Base-by-base conservation (phyloP, 64 coral and sea anemone genomes). In the Pocillopora damicornis region DNA sequence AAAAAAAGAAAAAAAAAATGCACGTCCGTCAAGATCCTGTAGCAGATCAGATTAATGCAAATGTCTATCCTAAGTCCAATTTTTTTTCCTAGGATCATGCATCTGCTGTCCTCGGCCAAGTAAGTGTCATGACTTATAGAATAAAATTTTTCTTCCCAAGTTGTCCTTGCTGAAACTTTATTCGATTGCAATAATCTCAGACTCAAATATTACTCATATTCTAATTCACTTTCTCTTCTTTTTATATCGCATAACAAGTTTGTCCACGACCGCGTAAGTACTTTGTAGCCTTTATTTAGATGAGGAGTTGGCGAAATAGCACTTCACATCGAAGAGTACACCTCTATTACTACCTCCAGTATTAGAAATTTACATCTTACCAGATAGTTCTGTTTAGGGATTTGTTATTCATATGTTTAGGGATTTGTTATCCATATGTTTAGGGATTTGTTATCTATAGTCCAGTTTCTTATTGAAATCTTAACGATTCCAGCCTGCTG, bases 221-320 rank as follows among this genome's bases (percentile, higher is more conserved):
- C 67, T 71, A 20, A 71, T 30, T 9, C 25, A 20, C 9, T 71
- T 67, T 18, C 22, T 10, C 9, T 8, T 71, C 25, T 71, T 71
- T 23, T 69, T 71, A n/a, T 30, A 71, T 20, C 22, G 64, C 64
- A 67, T 67, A 63, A 15, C 16, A 67, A 71, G 67, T 71, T 71
- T 71, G 67, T 30, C 67, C 67, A 71, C 67, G 11, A 11, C 81
- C 81, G 57, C 18, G 81, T 85, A 73, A 17, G 81, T 73, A 63
- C 9, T 11, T 13, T 75, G 13, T 61, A 1, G 10, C 57, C 57
- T 17, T 16, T 57, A 57, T 18, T 11, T 77, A 42, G 2, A 17
- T 16, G 3, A 7, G 7, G 42, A 51, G 7, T 7, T 51, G 7
- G 42, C 1, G 42, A 51, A 4, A 51, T 51, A 51, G 2, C 42